These are phyloP conservation scores for Poecilia picta DNA, from an alignment of 2,797 vertebrate genomes.

Conservation along the genomic window DNA sequence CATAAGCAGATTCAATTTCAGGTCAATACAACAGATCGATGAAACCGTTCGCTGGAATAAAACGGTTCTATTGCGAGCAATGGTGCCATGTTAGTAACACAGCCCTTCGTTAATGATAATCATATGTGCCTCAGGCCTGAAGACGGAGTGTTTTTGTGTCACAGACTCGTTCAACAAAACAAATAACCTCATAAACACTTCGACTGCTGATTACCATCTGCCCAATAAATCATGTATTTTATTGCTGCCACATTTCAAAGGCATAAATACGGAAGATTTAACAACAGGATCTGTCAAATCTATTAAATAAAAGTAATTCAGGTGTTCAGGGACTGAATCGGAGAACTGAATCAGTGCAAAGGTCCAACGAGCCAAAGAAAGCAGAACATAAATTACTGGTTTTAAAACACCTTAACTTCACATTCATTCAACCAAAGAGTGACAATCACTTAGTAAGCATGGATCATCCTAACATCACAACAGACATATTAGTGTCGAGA, in stretches of 20 bases:
- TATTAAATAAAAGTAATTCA: slow-evolving; percentile 48
- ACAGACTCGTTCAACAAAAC: slow-evolving; percentile 47
- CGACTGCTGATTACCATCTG: slow-evolving; percentile 48
- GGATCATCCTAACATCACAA: slow-evolving; percentile 15
- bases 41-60: slow-evolving; percentile 41
- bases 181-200: slow-evolving; percentile 61
- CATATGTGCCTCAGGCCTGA: slow-evolving; percentile 34
- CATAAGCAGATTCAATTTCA: slow-evolving; percentile 63
- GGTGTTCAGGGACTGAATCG: slow-evolving; percentile 36
- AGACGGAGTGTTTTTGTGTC: slow-evolving; percentile 29
- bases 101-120: slow-evolving; percentile 46
- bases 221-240: slow-evolving; percentile 49
- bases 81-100: slow-evolving; percentile 42
- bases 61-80: slow-evolving; percentile 50
- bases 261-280: slow-evolving; percentile 43
- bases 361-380: slow-evolving; percentile 26
- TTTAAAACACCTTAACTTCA: slow-evolving; percentile 1
- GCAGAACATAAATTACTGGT: slow-evolving; percentile 7
- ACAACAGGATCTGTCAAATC: slow-evolving; percentile 24
- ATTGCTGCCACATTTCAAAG: slow-evolving; percentile 45
- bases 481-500: slow-evolving; percentile 35
- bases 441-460: slow-evolving; percentile 24
- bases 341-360: slow-evolving; percentile 12
- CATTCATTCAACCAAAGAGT: slow-evolving; percentile 20
- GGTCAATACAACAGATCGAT: slow-evolving; percentile 58